Conservation (phyloP, 2,797 vertebrate species). For the Denticeps clupeoides region DNA sequence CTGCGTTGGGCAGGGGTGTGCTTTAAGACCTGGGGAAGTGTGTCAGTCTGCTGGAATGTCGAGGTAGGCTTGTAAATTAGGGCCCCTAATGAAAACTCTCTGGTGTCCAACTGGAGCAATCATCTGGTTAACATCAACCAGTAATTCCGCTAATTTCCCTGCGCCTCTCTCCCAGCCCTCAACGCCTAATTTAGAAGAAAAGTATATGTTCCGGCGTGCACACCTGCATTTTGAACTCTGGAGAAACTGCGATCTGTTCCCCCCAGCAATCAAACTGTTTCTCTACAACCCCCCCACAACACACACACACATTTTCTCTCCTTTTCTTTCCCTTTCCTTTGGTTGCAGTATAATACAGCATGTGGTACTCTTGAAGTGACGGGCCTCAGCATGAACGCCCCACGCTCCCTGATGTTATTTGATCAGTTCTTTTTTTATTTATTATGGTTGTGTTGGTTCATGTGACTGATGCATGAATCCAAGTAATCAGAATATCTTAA, state of each 20-base stretch:
- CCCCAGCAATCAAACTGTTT: slow-evolving; percentile 31
- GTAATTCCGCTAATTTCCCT: slow-evolving; percentile 97
- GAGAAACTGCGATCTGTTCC: slow-evolving; percentile 31
- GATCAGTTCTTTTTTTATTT: no score
- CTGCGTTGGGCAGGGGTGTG: slow-evolving; percentile 45
- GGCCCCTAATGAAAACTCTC: slow-evolving; percentile 89
- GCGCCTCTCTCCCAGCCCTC: slow-evolving; percentile 79
- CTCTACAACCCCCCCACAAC: background rate
- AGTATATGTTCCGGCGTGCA: slow-evolving; percentile 83
- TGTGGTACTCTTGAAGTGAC: slow-evolving; percentile 16
- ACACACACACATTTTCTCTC: background rate
- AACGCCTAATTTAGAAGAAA: slow-evolving; percentile 92
- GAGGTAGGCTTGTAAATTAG: slow-evolving; percentile 94
- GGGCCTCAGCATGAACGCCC: background rate
- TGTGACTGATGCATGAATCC: no score
- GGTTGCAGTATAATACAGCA: slow-evolving; percentile 14
- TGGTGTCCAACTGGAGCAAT: slow-evolving; percentile 93
- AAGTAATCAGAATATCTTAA: no score
- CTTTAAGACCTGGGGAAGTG: slow-evolving; percentile 56
- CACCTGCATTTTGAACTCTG: slow-evolving; percentile 80
- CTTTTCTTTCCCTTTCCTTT: background rate
- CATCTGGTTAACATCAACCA: slow-evolving; percentile 99
- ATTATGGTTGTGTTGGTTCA: no score
- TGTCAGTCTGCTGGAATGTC: slow-evolving; percentile 74
- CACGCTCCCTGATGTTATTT: no score